Percentiles rank a stretch among this genome's conserved stretches.
Evolutionary conservation across 2,113 vertebrate species (phyloP).

Genomic region (Petroica traversi): DNA sequence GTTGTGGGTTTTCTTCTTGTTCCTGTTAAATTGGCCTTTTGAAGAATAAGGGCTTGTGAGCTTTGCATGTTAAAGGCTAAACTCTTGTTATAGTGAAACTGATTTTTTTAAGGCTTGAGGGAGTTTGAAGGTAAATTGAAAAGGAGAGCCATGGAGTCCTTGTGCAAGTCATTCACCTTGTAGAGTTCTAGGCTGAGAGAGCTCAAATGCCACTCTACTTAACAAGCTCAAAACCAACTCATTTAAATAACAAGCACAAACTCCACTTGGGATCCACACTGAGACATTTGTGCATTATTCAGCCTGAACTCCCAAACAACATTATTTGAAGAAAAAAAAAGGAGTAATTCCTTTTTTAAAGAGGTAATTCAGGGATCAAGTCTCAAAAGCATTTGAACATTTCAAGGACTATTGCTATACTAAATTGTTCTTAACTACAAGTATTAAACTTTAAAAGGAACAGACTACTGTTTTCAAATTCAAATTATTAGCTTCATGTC

Average conservation of each 20-base stretch:
- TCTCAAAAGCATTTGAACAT: slow-evolving; percentile 53
- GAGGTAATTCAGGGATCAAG: slow-evolving; percentile 14
- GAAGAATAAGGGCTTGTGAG: slow-evolving; percentile 28
- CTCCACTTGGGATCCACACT: slow-evolving; percentile 40
- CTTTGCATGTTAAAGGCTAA: slow-evolving; percentile 46
- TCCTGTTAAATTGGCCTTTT: slow-evolving; percentile 41
- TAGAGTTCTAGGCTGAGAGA: slow-evolving; percentile 38
- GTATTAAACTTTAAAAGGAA: slow-evolving; percentile 42
- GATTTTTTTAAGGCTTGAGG: slow-evolving; percentile 26
- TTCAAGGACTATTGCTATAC: slow-evolving; percentile 50
- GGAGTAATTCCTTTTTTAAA: slow-evolving; percentile 34
- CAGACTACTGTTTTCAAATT: slow-evolving; percentile 20
- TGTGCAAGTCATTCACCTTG: slow-evolving; percentile 56
- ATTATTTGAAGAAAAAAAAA: slow-evolving; percentile 14
- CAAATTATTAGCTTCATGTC: slow-evolving; percentile 16
- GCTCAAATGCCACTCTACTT: slow-evolving; percentile 51
- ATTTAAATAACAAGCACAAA: slow-evolving; percentile 59
- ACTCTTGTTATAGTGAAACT: slow-evolving; percentile 15
- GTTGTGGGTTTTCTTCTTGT: not conserved
- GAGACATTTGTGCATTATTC: slow-evolving; percentile 6
- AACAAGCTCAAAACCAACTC: slow-evolving; percentile 46
- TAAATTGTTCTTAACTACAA: slow-evolving; percentile 51
- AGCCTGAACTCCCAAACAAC: slow-evolving; percentile 32
- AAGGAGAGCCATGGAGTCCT: slow-evolving; percentile 28
- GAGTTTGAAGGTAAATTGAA: slow-evolving; percentile 46